Conservation (phyloP, 2,888 invertebrate species). For the Podabrus alpinus region DNA sequence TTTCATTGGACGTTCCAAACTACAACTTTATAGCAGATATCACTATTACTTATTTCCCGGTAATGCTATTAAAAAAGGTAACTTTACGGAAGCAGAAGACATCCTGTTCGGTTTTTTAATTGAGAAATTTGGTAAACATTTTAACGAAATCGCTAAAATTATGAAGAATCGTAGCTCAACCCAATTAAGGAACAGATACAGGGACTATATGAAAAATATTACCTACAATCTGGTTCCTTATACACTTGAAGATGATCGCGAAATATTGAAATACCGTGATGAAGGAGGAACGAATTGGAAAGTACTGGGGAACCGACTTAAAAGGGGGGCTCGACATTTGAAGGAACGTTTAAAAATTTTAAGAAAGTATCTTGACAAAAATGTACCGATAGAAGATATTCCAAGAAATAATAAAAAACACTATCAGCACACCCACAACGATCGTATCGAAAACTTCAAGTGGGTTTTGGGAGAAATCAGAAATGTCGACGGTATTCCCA, state of each 20-base stretch:
- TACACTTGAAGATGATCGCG: conserved; percentile 68
- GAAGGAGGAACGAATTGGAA: conserved; percentile 35
- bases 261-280: conserved; percentile 62
- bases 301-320: conserved; percentile 49
- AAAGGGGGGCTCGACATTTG: conserved; percentile 61
- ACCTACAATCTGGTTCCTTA: conserved; percentile 59
- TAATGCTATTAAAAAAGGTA: conserved; percentile 59
- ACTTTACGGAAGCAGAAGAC: conserved; percentile 71
- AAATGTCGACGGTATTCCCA: not conserved
- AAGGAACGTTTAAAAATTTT: conserved; percentile 59
- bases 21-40: conserved; percentile 67
- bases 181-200: conserved; percentile 66
- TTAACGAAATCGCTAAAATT: conserved; percentile 58
- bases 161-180: conserved; percentile 66
- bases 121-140: conserved; percentile 65
- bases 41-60: conserved; percentile 53
- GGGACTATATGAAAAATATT: conserved; percentile 54
- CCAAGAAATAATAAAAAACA: conserved; percentile 48
- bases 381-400: conserved; percentile 54
- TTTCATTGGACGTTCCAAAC: conserved; percentile 66
- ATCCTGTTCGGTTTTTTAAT: conserved; percentile 64
- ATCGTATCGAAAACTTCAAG: not conserved
- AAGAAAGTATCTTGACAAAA: conserved; percentile 55
- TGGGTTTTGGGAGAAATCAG: not conserved
- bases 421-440: not conserved